Conservation (phyloP, 2,797 vertebrate genomes). For the Lateolabrax maculatus region DNA sequence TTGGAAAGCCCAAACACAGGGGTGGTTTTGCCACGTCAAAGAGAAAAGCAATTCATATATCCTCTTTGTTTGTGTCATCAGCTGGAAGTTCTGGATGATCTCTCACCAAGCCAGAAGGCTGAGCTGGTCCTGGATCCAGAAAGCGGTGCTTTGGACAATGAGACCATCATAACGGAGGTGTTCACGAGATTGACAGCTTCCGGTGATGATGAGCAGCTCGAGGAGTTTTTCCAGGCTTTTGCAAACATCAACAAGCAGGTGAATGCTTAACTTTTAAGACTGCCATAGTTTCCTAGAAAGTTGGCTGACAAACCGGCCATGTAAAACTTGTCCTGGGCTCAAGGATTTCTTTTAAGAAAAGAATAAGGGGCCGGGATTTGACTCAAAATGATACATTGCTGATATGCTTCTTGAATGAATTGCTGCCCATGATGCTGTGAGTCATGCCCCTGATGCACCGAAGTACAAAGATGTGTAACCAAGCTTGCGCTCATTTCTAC, state of each 20-base stretch:
- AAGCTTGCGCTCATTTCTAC: not conserved
- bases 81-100: not conserved
- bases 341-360: not conserved
- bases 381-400: too few species aligned
- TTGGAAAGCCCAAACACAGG: not conserved
- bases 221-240: conserved; percentile 45
- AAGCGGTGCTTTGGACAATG: conserved; percentile 37
- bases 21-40: not conserved
- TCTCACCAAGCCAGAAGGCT: conserved; percentile 63
- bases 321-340: not conserved
- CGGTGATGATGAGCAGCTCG: conserved; percentile 10
- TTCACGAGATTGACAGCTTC: conserved; percentile 43
- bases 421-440: not conserved
- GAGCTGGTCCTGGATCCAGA: conserved; percentile 62
- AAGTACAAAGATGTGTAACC: not conserved
- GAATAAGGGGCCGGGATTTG: too few species aligned
- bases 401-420: not conserved
- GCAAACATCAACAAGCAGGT: conserved; percentile 37
- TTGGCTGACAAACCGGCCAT: not conserved
- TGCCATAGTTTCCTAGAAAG: not conserved
- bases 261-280: not conserved
- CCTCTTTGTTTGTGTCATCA: too few species aligned
- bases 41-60: not conserved
- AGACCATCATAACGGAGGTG: conserved; percentile 34
- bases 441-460: not conserved